Conservation (phyloP, 2,888 invertebrate species). For the Podotricha telesiphe region DNA sequence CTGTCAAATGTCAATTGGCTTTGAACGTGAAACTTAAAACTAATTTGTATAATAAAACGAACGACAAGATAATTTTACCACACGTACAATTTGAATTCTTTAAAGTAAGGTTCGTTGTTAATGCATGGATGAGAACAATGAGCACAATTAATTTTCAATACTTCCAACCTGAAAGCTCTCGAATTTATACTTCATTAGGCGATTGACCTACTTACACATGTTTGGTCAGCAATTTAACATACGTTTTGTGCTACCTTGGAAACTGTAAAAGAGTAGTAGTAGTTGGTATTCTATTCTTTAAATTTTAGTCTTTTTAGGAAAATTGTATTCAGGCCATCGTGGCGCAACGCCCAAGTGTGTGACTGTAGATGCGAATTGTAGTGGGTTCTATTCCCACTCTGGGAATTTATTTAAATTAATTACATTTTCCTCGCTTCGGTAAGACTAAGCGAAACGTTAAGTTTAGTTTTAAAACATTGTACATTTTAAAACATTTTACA, state of each 20-base stretch:
- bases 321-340: too few species aligned
- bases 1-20: not conserved
- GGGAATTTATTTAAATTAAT: too few species aligned
- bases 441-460: too few species aligned
- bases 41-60: not conserved
- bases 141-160: slow-evolving; percentile 15
- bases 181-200: slow-evolving; percentile 16
- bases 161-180: slow-evolving; percentile 10
- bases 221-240: slow-evolving; percentile 12
- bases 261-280: not conserved
- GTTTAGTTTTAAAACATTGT: too few species aligned
- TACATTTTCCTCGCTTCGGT: too few species aligned
- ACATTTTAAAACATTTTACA: too few species aligned
- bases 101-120: not conserved
- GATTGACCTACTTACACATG: slow-evolving; percentile 8
- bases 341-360: too few species aligned
- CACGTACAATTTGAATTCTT: slow-evolving; percentile 3
- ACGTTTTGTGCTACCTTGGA: slow-evolving; percentile 3
- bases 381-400: too few species aligned
- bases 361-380: too few species aligned
- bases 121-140: slow-evolving; percentile 7
- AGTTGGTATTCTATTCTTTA: not conserved
- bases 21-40: too few species aligned
- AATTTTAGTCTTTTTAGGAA: too few species aligned
- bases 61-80: not conserved